Percentiles rank a stretch among this genome's conserved stretches.
phyloP scores from a whole-genome alignment of 2,888 invertebrate genomes.

The Rotaria magnacalcarata region DNA sequence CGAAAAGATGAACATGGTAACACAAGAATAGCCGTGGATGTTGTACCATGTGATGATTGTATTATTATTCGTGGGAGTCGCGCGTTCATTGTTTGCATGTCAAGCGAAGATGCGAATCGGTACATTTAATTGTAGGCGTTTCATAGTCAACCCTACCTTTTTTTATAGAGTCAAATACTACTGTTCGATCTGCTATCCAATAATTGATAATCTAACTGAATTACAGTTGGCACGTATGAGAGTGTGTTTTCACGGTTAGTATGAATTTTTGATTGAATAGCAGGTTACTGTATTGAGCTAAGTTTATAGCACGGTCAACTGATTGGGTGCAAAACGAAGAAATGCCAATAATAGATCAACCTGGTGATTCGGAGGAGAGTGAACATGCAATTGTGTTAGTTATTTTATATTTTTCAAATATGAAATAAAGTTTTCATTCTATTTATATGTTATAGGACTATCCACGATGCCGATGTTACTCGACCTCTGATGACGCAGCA shows the following conservation, averaged over 20 bases:
- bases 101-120: slow-evolving; percentile 93
- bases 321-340: neutral
- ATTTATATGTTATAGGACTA: neutral
- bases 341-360: neutral
- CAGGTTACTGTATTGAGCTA: no score
- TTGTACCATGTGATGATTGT: neutral
- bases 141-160: neutral
- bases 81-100: slow-evolving; percentile 99
- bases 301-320: neutral
- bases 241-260: neutral
- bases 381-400: neutral
- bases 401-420: neutral
- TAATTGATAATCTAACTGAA: neutral
- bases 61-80: slow-evolving; percentile 90
- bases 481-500: neutral
- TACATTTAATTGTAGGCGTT: slow-evolving; percentile 57
- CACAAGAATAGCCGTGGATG: neutral
- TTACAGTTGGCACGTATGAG: neutral
- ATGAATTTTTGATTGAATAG: no score
- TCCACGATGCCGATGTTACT: neutral
- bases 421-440: no score
- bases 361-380: neutral
- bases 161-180: neutral
- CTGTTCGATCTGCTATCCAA: slow-evolving; percentile 9
- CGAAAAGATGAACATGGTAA: neutral